Conservation (phyloP, 2,113 vertebrate genomes). For the Panurus biarmicus region DNA sequence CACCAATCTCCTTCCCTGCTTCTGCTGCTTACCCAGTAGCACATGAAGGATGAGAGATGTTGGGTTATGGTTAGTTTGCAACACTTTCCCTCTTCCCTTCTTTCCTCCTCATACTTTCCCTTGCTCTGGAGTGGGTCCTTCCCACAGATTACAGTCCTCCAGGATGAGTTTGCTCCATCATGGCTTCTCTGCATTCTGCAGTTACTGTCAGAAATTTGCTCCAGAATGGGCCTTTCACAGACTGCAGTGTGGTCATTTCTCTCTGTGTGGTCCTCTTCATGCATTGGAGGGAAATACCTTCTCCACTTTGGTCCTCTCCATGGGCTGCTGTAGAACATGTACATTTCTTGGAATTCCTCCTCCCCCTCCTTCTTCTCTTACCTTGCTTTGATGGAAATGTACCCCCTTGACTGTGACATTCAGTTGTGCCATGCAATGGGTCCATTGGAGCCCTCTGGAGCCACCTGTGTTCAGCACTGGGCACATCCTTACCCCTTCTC, state of each 20-base stretch:
- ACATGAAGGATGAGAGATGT: neutral
- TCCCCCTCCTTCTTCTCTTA: neutral
- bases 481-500: neutral
- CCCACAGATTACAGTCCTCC: neutral
- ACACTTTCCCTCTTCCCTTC: neutral
- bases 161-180: accelerated
- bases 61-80: neutral
- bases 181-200: neutral
- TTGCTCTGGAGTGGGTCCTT: neutral
- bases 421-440: neutral
- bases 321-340: neutral
- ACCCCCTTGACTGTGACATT: neutral
- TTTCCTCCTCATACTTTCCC: neutral
- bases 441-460: neutral
- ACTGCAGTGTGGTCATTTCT: neutral
- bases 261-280: accelerated
- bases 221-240: neutral
- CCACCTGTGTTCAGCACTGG: accelerated
- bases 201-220: neutral
- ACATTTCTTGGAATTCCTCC: neutral
- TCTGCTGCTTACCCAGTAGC: neutral
- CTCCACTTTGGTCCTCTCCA: neutral
- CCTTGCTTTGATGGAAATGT: neutral
- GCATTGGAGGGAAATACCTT: neutral
- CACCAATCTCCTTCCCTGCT: neutral